These are phyloP conservation scores for Condylostylus longicornis DNA, from an alignment of 1,140 invertebrate genomes.

Conservation along the genomic window DNA sequence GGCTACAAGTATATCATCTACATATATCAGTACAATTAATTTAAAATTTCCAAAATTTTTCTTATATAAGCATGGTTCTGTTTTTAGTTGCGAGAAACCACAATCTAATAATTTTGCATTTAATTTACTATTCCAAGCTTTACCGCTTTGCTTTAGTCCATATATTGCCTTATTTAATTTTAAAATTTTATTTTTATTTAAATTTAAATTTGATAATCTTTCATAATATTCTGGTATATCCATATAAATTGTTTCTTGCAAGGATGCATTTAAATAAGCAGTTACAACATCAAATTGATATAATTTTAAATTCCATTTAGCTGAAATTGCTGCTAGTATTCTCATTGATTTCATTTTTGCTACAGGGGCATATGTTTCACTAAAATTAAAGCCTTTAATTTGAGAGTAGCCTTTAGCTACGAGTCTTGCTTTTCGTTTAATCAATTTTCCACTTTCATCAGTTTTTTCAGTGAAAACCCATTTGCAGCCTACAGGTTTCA, in stretches of 20 bases:
- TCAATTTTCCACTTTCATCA: conserved; percentile 20
- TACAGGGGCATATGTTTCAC: conserved; percentile 21
- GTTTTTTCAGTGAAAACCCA: conserved; percentile 32
- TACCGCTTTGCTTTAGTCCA: conserved; percentile 28
- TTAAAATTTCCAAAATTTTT: not conserved
- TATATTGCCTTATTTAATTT: conserved; percentile 26
- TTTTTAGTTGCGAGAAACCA: conserved; percentile 13
- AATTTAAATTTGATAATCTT: conserved; percentile 8
- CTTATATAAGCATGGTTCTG: conserved; percentile 25
- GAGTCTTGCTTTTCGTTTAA: conserved; percentile 20
- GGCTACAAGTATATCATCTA: conserved; percentile 18
- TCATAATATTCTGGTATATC: conserved; percentile 23
- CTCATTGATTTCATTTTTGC: conserved; percentile 5
- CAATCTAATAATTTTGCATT: conserved; percentile 14
- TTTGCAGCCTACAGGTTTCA: conserved; percentile 17
- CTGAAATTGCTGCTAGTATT: conserved; percentile 5
- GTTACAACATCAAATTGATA: conserved; percentile 26
- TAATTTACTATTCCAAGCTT: conserved; percentile 19
- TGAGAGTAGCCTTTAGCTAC: conserved; percentile 20
- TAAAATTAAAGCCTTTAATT: conserved; percentile 16
- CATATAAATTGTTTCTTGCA: conserved; percentile 32
- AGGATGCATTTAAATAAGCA: conserved; percentile 20
- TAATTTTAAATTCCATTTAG: conserved; percentile 12
- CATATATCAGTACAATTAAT: conserved; percentile 9
- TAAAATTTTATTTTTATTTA: conserved; percentile 14